phyloP scores from a whole-genome alignment of 2,888 invertebrate species.

The Zelleria hepariella region DNA sequence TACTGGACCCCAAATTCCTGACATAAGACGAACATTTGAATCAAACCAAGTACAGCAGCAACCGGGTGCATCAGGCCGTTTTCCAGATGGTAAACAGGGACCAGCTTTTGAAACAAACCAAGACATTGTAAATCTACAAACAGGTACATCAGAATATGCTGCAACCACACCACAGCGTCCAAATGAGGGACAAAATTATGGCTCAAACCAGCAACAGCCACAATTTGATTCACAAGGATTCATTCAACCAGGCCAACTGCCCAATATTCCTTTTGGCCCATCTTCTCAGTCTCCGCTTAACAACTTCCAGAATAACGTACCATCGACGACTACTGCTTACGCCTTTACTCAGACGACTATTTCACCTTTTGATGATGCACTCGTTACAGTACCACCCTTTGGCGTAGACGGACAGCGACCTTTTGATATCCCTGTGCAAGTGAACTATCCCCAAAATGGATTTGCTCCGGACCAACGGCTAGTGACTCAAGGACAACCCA shows the following conservation, averaged over 20 bases:
- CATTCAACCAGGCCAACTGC: background rate
- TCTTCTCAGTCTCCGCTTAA: conserved; percentile 10
- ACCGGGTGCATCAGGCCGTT: background rate
- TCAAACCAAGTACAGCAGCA: background rate
- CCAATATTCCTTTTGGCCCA: background rate
- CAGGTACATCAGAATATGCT: background rate
- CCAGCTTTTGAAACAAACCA: background rate
- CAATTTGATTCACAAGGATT: background rate
- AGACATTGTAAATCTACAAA: too few relatives aligned
- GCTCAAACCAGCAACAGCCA: background rate
- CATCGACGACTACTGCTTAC: conserved; percentile 31
- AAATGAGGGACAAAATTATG: background rate
- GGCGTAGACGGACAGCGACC: background rate
- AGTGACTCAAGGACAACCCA: background rate
- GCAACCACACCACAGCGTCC: background rate
- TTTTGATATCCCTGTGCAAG: background rate
- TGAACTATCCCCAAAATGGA: background rate
- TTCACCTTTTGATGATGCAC: conserved; percentile 18
- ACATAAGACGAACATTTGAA: background rate
- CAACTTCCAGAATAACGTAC: conserved; percentile 15
- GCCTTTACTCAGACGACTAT: conserved; percentile 38
- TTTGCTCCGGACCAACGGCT: background rate
- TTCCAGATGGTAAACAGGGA: background rate
- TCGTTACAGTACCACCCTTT: background rate
- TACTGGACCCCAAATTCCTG: background rate